Base-by-base conservation (phyloP, 2,888 invertebrate species). In the Aphidius colemani region DNA sequence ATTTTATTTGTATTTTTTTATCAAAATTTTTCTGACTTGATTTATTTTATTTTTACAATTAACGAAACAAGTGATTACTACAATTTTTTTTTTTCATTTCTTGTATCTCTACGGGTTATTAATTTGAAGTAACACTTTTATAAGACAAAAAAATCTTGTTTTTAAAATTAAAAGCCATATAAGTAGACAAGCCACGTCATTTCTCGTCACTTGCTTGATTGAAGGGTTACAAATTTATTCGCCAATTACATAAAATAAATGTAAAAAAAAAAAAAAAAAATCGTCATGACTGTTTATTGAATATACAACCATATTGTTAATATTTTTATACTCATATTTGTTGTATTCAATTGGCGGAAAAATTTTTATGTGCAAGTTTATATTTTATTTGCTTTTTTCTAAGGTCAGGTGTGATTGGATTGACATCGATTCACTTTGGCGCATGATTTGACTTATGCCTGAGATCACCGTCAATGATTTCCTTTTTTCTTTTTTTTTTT, bases 401-500 rank as follows among this genome's bases (percentile, higher is more conserved):
- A 43, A 56, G 56, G 56, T 56, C 56, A 56, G 56, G 56, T 56
- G 56, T 45, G 18, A 56, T 56, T 56, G 56, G 46, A 56, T 55
- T 55, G 55, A 30, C 44, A 53, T 10, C 53, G 53, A 40, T 40
- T 39, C 30, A 30, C 30, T n/a, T 53, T 9, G 55, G 44, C 55
- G 43, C 55, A 44, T 55, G 55, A 55, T 41, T 44, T 44, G 55
- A 55, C 55, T 43, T 7, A 30, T 13, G 13, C 9, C n/a, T 39
- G 53, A 43, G 55, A 53, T 53, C 53, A 43, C 30, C 30, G 43
- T 55, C 55, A 43, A 44, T 13, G 55, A 18, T 18, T 51, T 51
- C 30, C 30, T 30, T 30, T 30, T 5, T 2, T 30, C n/a, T 30
- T 30, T 5, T 30, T 30, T 30, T 30, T 30, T 51, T 30, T 13